These are phyloP conservation scores for Drosophila greeni DNA, from an alignment of 2,888 invertebrate species.

Conservation along the genomic window DNA sequence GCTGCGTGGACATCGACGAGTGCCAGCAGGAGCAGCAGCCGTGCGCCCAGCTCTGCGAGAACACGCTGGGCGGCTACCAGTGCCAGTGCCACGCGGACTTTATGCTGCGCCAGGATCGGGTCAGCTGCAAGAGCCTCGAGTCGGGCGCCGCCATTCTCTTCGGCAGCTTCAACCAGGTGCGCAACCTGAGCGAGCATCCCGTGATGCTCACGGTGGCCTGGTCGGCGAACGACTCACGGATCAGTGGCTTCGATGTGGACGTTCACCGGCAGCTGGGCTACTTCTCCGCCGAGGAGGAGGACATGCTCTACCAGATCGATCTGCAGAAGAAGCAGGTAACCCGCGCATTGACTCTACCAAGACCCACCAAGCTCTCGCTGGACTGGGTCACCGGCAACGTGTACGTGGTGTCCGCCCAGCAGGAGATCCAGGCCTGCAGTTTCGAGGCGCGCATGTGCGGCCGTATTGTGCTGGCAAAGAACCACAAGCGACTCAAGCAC, in stretches of 20 bases:
- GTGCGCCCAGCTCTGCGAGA: constrained; percentile 83
- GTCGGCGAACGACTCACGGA: constrained; percentile 79
- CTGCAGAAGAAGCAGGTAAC: constrained; percentile 74
- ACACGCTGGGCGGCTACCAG: constrained; percentile 74
- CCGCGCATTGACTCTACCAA: constrained; percentile 76
- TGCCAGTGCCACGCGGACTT: constrained; percentile 77
- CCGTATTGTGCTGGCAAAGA: constrained; percentile 78
- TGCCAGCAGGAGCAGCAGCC: constrained; percentile 80
- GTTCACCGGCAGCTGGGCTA: constrained; percentile 79
- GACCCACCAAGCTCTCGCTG: constrained; percentile 82
- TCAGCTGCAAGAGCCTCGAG: constrained; percentile 84
- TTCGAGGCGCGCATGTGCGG: constrained; percentile 81
- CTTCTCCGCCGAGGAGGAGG: constrained; percentile 79
- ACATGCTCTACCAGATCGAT: constrained; percentile 78
- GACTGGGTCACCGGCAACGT: constrained; percentile 85
- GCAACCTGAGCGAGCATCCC: constrained; percentile 79
- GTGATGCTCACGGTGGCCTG: constrained; percentile 76
- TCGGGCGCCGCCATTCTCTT: constrained; percentile 81
- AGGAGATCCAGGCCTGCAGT: constrained; percentile 81
- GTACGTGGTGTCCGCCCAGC: constrained; percentile 82
- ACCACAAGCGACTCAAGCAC: constrained; percentile 79
- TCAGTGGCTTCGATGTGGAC: constrained; percentile 81
- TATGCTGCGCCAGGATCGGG: constrained; percentile 81
- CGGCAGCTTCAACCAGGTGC: constrained; percentile 81
- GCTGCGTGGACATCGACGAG: constrained; percentile 86